Evolutionary conservation across 2,797 vertebrate genomes (phyloP).

Genomic region (Hydrophis major): DNA sequence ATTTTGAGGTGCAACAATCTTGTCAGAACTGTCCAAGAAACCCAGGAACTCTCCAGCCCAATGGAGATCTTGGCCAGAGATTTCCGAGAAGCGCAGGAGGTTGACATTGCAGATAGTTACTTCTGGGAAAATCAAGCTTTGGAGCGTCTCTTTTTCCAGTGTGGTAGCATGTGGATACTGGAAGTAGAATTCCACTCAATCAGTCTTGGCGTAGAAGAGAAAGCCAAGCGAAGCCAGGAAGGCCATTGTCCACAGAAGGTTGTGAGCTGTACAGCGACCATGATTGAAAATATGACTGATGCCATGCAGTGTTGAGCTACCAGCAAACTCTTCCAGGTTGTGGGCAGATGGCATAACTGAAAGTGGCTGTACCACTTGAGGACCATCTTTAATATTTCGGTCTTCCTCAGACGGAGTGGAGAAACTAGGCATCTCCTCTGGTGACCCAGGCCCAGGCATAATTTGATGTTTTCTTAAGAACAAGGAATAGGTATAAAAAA

Average conservation of each 20-base stretch:
- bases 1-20: accelerated
- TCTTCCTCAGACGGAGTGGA: background rate
- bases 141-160: constrained; percentile 48
- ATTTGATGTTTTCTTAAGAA: background rate
- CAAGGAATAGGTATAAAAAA: background rate
- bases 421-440: constrained; percentile 32
- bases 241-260: constrained; percentile 57
- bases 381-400: accelerated
- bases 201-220: constrained; percentile 42
- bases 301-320: constrained; percentile 56
- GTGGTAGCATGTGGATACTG: constrained; percentile 60
- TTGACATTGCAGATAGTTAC: constrained; percentile 65
- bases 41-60: constrained; percentile 65
- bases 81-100: constrained; percentile 38
- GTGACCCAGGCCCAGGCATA: constrained; percentile 23
- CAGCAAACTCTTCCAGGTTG: constrained; percentile 60
- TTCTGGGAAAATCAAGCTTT: constrained; percentile 42
- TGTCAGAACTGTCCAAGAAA: constrained; percentile 43
- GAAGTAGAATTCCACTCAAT: constrained; percentile 53
- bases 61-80: constrained; percentile 54
- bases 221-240: constrained; percentile 52
- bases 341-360: accelerated
- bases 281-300: constrained; percentile 56
- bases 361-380: background rate
- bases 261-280: background rate